These are phyloP conservation scores for Aphelenchoides fujianensis DNA, from an alignment of 1,140 invertebrate species.

Conservation along the genomic window DNA sequence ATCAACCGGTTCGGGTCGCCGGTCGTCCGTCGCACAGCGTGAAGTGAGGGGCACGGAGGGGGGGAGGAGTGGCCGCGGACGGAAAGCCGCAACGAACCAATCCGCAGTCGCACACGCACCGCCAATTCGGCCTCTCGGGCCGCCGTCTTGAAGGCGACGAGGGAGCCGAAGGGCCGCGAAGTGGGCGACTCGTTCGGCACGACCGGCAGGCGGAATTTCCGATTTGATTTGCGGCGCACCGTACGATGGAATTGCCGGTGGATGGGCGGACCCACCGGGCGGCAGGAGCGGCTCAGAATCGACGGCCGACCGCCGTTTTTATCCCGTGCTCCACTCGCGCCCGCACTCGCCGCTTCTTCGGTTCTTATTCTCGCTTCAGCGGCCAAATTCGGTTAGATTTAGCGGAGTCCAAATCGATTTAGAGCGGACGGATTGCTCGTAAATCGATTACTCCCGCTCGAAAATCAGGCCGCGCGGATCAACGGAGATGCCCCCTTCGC, in stretches of 20 bases:
- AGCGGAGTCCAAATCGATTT: not conserved
- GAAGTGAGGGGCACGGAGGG: not conserved
- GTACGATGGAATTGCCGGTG: not conserved
- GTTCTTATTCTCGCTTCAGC: not conserved
- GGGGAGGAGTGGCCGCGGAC: too few species aligned
- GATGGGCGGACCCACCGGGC: not conserved
- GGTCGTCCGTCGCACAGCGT: not conserved
- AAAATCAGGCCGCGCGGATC: not conserved
- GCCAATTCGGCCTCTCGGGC: not conserved
- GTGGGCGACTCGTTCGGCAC: too few species aligned
- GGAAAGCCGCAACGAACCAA: not conserved
- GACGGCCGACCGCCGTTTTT: too few species aligned
- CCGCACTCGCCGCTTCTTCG: not conserved
- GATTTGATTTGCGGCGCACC: not conserved
- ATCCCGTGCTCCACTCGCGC: not conserved
- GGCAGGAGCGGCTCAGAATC: too few species aligned
- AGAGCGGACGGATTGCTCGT: not conserved
- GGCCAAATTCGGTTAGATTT: constrained; percentile 1
- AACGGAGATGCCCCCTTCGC: too few species aligned
- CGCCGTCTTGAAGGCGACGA: not conserved
- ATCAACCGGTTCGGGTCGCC: not conserved
- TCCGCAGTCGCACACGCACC: not conserved
- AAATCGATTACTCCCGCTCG: not conserved
- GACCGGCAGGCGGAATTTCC: not conserved
- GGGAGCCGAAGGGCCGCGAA: not conserved